Percentiles rank a stretch among this genome's conserved stretches.
phyloP scores from a whole-genome alignment of 2,888 invertebrate species.

The Archips crataeganus region DNA sequence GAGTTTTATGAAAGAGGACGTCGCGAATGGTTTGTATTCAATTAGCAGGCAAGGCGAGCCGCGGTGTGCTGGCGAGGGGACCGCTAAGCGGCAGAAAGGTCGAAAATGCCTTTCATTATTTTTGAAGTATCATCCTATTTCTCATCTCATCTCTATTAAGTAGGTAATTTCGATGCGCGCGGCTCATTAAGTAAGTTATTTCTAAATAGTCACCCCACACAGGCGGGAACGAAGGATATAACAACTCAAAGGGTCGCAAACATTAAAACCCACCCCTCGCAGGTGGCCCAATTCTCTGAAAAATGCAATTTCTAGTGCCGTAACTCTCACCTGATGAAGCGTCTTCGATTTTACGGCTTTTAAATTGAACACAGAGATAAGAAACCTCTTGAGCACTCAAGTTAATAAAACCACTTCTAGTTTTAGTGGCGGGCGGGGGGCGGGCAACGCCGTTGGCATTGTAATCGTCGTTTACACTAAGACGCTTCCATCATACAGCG shows the following conservation, averaged over 20 bases:
- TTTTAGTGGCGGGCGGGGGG: not conserved
- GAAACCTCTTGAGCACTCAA: slow-evolving; percentile 7
- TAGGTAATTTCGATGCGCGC: not conserved
- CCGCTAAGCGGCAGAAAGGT: not conserved
- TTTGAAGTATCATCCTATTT: not conserved
- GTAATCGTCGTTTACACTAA: slow-evolving; percentile 18
- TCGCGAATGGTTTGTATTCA: slow-evolving; percentile 49
- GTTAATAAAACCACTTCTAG: slow-evolving; percentile 11
- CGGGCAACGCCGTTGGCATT: slow-evolving; percentile 26
- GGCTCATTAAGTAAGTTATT: not conserved
- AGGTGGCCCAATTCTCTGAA: not conserved
- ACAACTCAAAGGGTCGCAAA: not conserved
- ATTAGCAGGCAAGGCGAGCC: slow-evolving; percentile 38
- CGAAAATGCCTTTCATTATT: not conserved
- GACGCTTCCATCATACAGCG: slow-evolving; percentile 22
- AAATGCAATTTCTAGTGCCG: not conserved
- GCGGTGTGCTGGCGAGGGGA: not conserved
- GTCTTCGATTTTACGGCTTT: slow-evolving; percentile 19
- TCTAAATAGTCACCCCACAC: not conserved
- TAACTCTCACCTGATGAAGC: slow-evolving; percentile 19
- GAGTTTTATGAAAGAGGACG: slow-evolving; percentile 45
- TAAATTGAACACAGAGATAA: slow-evolving; percentile 5
- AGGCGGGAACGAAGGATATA: not conserved
- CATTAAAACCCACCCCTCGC: not conserved
- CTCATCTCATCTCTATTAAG: not conserved